Conservation (phyloP, 2,888 invertebrate genomes). For the Amphipyra berbera region DNA sequence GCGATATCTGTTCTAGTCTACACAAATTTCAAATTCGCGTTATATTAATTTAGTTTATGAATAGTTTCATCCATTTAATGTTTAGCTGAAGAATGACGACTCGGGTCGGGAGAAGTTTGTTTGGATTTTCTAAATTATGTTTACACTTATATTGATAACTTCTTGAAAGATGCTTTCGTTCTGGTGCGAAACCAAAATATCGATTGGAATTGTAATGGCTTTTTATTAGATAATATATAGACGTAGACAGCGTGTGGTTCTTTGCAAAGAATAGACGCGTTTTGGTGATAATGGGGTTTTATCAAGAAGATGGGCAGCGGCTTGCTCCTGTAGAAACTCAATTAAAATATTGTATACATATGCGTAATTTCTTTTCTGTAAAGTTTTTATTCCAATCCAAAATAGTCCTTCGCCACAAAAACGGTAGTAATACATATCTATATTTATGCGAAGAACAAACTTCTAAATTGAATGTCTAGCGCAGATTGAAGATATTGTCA, state of each 20-base stretch:
- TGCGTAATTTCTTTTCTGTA: no score
- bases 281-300: no score
- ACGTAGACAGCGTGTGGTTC: no score
- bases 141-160: slow-evolving; percentile 15
- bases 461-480: neutral
- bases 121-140: slow-evolving; percentile 20
- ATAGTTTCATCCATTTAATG: slow-evolving; percentile 28
- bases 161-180: slow-evolving; percentile 18
- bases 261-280: no score
- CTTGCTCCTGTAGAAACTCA: no score
- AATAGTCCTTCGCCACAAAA: neutral
- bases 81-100: slow-evolving; percentile 18
- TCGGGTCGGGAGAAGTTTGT: slow-evolving; percentile 14
- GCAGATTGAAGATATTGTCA: neutral
- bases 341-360: no score
- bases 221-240: neutral
- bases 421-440: no score
- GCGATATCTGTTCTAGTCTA: neutral
- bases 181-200: slow-evolving; percentile 4
- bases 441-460: neutral
- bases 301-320: no score
- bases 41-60: slow-evolving; percentile 30
- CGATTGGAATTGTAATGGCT: neutral
- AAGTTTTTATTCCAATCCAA: no score
- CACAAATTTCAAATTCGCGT: neutral